Percentiles rank a stretch among this genome's conserved stretches.
phyloP scores from a whole-genome alignment of 2,797 vertebrate species.

The Numenius phaeopus region DNA sequence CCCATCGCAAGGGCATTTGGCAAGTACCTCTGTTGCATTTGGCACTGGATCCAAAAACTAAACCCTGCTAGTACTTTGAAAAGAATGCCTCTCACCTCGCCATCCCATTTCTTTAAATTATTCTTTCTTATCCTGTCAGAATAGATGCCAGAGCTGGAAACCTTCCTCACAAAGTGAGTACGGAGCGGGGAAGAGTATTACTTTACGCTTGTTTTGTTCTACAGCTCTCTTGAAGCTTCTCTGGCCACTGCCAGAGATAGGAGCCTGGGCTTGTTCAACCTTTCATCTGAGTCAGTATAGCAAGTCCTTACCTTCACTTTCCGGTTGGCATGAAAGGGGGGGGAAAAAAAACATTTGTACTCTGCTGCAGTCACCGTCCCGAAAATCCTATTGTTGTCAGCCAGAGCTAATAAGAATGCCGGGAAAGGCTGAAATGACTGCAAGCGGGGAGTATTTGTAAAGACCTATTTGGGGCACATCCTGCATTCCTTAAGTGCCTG shows the following conservation, averaged over 20 bases:
- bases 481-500: constrained; percentile 17
- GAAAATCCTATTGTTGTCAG: constrained; percentile 19
- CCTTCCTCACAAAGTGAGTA: neutral
- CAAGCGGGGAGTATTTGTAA: neutral
- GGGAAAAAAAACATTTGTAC: neutral
- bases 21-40: neutral
- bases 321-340: neutral
- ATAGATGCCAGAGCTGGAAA: neutral
- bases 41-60: neutral
- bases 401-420: neutral
- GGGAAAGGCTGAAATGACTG: neutral
- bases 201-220: neutral
- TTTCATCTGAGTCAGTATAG: constrained; percentile 6
- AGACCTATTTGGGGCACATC: constrained; percentile 46
- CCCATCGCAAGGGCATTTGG: neutral
- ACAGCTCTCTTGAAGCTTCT: neutral
- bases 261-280: constrained; percentile 30
- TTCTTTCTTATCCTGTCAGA: neutral
- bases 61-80: neutral
- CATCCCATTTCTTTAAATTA: neutral
- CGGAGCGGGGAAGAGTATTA: neutral
- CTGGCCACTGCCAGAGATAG: neutral
- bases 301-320: neutral
- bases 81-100: neutral
- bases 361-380: neutral